Evolutionary conservation across 1,140 invertebrate genomes (phyloP).

Genomic region (Drosophila sucinea): DNA sequence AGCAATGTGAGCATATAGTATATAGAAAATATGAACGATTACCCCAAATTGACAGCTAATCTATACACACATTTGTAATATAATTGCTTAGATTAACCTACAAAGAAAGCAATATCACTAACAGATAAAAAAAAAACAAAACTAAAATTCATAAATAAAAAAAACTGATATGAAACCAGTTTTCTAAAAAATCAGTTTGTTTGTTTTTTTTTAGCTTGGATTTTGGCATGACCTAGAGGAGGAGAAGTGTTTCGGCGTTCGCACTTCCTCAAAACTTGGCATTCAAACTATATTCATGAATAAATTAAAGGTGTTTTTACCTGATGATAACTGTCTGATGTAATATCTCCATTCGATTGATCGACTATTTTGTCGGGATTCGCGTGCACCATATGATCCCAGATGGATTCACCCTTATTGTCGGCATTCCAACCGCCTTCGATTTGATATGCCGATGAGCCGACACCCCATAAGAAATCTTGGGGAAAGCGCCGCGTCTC

Average conservation of each 20-base stretch:
- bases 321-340: conserved; percentile 85
- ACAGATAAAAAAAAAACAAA: neutral
- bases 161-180: neutral
- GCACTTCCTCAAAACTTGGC: neutral
- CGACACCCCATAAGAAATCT: conserved; percentile 85
- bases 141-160: neutral
- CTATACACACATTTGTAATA: conserved; percentile 4
- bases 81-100: conserved; percentile 17
- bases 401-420: conserved; percentile 86
- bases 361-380: conserved; percentile 84
- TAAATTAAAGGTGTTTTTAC: conserved; percentile 43
- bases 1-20: neutral
- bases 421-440: conserved; percentile 89
- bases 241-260: too few relatives aligned
- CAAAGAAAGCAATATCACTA: too few relatives aligned
- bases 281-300: conserved; percentile 9
- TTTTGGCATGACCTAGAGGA: neutral
- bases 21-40: neutral
- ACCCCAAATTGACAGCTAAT: conserved; percentile 6
- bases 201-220: neutral
- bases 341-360: conserved; percentile 84
- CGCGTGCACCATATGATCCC: conserved; percentile 84
- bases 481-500: conserved; percentile 83
- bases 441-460: conserved; percentile 87
- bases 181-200: neutral